phyloP scores from a whole-genome alignment of 35 echinoderm and acorn worm genomes.

The Hemicentrotus pulcherrimus region DNA sequence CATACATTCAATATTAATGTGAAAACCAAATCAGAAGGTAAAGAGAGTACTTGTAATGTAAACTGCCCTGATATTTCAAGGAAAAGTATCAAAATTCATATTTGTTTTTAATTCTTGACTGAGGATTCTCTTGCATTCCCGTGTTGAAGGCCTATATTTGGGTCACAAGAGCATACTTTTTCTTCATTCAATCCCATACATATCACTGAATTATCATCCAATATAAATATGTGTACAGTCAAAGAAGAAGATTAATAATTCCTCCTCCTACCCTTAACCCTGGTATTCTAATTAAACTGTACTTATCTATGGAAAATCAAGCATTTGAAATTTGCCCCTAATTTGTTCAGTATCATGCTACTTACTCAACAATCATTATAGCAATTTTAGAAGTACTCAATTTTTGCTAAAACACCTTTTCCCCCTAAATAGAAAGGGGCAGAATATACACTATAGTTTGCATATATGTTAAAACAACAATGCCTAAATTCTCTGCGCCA shows the following conservation, averaged over 20 bases:
- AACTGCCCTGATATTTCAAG: neutral
- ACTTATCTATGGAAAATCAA: neutral
- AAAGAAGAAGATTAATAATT: too few species aligned
- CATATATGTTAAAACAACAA: neutral
- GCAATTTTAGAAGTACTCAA: neutral
- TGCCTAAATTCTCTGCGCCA: neutral
- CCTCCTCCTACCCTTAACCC: too few species aligned
- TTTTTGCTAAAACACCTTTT: neutral
- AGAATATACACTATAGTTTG: neutral
- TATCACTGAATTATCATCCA: too few species aligned
- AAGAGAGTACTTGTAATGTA: neutral
- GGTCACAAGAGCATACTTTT: too few species aligned
- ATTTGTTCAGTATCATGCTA: too few species aligned
- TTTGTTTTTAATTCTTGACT: neutral
- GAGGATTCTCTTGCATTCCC: too few species aligned
- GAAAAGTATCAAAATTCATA: neutral
- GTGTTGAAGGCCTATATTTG: too few species aligned
- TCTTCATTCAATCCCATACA: too few species aligned
- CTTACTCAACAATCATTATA: too few species aligned
- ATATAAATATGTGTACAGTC: too few species aligned
- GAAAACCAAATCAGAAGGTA: neutral
- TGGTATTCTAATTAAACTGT: neutral
- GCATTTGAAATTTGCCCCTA: too few species aligned
- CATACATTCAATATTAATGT: neutral
- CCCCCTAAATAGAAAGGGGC: neutral